Percentiles rank a stretch among this genome's conserved stretches.
These are phyloP conservation scores for Ricordea florida DNA, from an alignment of 92 coral and sea anemone genomes.

Conservation along the genomic window DNA sequence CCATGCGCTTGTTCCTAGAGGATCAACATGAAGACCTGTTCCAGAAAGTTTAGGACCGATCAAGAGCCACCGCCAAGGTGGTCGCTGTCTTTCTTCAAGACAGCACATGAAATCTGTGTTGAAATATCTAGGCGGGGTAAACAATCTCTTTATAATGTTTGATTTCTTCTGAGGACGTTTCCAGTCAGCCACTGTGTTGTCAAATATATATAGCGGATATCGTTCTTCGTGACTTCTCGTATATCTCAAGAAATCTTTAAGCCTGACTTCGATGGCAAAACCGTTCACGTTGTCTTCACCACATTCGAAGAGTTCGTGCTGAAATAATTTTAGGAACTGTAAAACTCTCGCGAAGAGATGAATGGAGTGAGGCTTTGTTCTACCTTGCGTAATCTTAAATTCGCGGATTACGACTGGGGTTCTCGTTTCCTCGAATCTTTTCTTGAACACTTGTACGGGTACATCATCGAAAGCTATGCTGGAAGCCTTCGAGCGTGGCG, in stretches of 20 bases:
- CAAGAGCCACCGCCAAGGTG: constrained; percentile 22
- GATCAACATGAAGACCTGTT: constrained; percentile 23
- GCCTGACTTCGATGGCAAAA: constrained; percentile 6
- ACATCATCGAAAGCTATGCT: background rate
- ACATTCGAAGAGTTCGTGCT: constrained; percentile 5
- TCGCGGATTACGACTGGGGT: constrained; percentile 1
- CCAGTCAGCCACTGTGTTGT: constrained; percentile 8
- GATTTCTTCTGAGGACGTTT: background rate
- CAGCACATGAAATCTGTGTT: constrained; percentile 6
- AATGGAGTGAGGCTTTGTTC: background rate
- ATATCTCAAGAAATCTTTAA: constrained; percentile 6
- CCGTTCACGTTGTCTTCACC: constrained; percentile 27
- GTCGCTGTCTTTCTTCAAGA: background rate
- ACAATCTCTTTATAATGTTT: background rate
- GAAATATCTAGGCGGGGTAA: constrained; percentile 2
- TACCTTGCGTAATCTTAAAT: background rate
- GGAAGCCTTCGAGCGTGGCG: background rate
- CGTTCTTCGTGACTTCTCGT: background rate
- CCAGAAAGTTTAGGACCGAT: constrained; percentile 27
- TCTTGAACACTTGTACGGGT: background rate
- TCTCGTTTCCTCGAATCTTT: constrained; percentile 1
- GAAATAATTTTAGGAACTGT: constrained; percentile 4
- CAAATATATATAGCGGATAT: constrained; percentile 27
- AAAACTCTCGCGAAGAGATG: background rate
- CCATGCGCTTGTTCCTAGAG: constrained; percentile 36